Evolutionary conservation across 2,797 vertebrate genomes (phyloP).

Genomic region (Chiloscyllium punctatum): DNA sequence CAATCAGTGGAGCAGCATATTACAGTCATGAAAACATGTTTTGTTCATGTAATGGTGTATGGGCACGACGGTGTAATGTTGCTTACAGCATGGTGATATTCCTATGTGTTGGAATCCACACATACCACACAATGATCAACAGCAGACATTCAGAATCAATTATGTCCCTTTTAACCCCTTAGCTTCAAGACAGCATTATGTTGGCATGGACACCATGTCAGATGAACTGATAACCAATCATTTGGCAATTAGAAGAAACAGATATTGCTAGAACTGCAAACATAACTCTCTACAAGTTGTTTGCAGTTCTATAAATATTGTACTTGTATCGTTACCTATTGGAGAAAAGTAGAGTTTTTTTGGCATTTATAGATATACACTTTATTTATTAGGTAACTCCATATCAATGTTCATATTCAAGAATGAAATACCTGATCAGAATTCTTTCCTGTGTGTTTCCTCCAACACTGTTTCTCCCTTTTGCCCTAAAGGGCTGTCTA

Average conservation of each 20-base stretch:
- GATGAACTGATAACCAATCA: background rate
- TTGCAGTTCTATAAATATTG: background rate
- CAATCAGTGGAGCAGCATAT: background rate
- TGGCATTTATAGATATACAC: background rate
- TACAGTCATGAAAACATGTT: background rate
- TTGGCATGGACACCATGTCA: background rate
- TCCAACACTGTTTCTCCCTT: background rate
- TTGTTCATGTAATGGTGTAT: background rate
- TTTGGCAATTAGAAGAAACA: background rate
- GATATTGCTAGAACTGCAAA: background rate
- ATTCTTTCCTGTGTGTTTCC: background rate
- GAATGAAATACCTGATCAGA: background rate
- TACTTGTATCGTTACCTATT: background rate
- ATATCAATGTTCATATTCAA: background rate
- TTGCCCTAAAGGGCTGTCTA: background rate
- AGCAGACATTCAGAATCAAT: background rate
- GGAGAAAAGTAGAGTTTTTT: background rate
- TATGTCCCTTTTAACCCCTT: background rate
- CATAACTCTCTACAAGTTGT: too few relatives aligned
- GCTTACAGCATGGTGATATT: background rate
- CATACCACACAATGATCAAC: background rate
- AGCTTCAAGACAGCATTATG: background rate
- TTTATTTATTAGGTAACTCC: background rate
- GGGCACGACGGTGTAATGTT: too few relatives aligned
- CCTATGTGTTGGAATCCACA: background rate